Conservation (phyloP, 2,797 vertebrate species). For the Bradypus variegatus region DNA sequence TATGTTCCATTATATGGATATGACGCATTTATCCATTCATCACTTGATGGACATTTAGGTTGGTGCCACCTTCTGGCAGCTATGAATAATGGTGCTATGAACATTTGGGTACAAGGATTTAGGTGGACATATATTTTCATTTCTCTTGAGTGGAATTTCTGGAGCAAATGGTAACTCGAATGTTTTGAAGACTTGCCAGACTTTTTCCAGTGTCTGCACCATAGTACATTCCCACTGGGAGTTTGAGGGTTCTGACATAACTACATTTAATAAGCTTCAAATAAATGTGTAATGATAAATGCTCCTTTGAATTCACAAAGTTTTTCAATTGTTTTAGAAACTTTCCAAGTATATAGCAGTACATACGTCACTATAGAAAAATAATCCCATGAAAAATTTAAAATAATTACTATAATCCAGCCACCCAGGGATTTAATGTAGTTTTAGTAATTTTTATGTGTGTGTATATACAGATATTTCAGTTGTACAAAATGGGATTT, state of each 20-base stretch:
- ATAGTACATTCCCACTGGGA: neutral
- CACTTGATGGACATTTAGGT: neutral
- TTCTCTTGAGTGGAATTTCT: neutral
- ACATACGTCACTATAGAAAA: neutral
- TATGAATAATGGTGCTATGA: neutral
- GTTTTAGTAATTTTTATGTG: neutral
- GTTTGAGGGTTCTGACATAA: neutral
- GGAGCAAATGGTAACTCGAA: neutral
- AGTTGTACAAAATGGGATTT: neutral
- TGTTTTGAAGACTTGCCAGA: neutral
- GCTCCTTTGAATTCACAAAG: neutral
- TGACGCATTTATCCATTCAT: neutral
- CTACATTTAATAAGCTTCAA: neutral
- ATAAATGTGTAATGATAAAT: neutral
- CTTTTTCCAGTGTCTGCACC: neutral
- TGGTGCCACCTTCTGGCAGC: neutral
- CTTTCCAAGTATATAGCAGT: neutral
- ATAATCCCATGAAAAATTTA: neutral
- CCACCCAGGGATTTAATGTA: neutral
- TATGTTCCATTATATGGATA: too few relatives aligned
- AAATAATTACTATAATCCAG: neutral
- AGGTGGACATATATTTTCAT: neutral
- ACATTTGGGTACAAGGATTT: neutral
- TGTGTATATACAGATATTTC: neutral
- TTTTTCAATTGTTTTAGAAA: neutral